Evolutionary conservation across 2,797 vertebrate species (phyloP).

Genomic region (Cryptoblepharus egeriae): DNA sequence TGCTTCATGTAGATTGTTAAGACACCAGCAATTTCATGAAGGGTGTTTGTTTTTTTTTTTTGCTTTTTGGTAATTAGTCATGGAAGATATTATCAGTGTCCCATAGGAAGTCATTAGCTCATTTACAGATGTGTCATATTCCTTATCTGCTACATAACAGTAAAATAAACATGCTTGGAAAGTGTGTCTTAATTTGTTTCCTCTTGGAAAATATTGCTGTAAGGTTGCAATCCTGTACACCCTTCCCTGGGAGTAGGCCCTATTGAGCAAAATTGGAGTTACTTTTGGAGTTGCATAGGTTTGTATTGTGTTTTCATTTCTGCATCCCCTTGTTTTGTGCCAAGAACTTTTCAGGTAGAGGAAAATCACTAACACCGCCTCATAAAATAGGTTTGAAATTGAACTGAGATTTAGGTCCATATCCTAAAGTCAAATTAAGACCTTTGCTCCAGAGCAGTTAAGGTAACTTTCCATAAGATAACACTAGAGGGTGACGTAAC

Average conservation of each 20-base stretch:
- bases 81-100: background rate
- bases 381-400: background rate
- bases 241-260: no score
- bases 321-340: background rate
- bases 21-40: background rate
- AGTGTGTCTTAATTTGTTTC: background rate
- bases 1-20: background rate
- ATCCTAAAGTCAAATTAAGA: no score
- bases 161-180: background rate
- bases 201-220: no score
- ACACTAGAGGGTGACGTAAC: no score
- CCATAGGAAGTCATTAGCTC: background rate
- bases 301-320: background rate
- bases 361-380: background rate
- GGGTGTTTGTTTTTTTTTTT: background rate
- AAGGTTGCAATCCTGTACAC: background rate
- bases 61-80: no score
- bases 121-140: background rate
- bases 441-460: no score
- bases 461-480: no score
- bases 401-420: no score
- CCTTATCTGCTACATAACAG: background rate
- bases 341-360: background rate
- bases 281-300: no score
- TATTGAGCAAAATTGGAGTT: no score